Evolutionary conservation across 2,797 vertebrate genomes (phyloP).

Genomic region (Lacerta viridis): DNA sequence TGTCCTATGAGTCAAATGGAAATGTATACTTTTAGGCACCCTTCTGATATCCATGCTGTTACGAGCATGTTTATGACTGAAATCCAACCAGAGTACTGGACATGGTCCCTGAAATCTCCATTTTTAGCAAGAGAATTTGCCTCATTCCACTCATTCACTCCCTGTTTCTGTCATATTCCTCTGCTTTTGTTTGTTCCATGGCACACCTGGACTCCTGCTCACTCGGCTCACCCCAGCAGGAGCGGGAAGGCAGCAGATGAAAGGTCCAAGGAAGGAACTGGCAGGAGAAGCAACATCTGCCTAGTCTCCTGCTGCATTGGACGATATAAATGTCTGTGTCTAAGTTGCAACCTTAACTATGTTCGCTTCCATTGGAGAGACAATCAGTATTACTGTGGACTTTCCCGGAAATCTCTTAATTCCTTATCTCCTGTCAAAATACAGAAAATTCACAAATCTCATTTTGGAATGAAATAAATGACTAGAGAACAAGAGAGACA

Average conservation of each 20-base stretch:
- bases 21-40: background rate
- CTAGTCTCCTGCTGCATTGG: background rate
- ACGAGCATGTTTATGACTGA: background rate
- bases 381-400: slow-evolving; percentile 46
- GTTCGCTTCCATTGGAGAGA: slow-evolving; percentile 30
- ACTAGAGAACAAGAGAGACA: slow-evolving; percentile 57
- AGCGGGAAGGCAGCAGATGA: slow-evolving; percentile 4
- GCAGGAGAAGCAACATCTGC: background rate
- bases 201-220: background rate
- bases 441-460: slow-evolving; percentile 30
- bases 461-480: slow-evolving; percentile 50
- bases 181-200: background rate
- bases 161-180: background rate
- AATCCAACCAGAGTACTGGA: too few species aligned
- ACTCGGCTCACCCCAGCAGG: background rate
- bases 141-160: background rate
- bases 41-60: background rate
- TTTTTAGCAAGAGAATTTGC: background rate
- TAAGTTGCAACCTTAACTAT: background rate
- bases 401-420: background rate
- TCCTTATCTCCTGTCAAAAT: slow-evolving; percentile 13
- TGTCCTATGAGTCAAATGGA: background rate
- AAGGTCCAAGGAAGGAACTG: background rate
- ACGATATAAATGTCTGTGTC: background rate
- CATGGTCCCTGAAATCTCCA: background rate